phyloP scores from a whole-genome alignment of 2,113 vertebrate genomes.

The Paraplagusia blochii region DNA sequence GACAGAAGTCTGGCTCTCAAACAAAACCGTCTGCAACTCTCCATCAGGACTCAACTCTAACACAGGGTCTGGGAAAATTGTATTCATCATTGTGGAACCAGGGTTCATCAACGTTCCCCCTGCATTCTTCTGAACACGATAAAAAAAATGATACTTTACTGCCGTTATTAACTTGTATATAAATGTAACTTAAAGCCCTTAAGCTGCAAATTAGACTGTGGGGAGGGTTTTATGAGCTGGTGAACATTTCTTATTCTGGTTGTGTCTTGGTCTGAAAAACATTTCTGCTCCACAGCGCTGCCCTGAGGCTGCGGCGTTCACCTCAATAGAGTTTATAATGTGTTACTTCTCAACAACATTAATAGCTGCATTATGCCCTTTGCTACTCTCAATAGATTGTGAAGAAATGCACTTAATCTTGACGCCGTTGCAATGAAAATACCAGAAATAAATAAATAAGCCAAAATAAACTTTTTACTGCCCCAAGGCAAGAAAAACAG shows the following conservation, averaged over 20 bases:
- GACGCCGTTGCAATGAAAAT: not conserved
- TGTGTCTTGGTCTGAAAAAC: slow-evolving; percentile 60
- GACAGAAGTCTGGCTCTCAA: not conserved
- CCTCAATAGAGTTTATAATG: slow-evolving; percentile 9
- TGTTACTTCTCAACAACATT: not conserved
- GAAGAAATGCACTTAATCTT: not conserved
- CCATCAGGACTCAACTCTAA: not conserved
- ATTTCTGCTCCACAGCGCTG: slow-evolving; percentile 47
- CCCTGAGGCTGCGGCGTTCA: slow-evolving; percentile 28
- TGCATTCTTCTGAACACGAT: no score
- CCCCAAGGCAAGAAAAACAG: not conserved
- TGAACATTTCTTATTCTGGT: slow-evolving; percentile 54
- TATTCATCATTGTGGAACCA: not conserved
- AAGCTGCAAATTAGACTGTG: slow-evolving; percentile 50
- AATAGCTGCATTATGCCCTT: not conserved
- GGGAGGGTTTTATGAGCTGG: slow-evolving; percentile 39
- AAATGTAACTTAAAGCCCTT: slow-evolving; percentile 57
- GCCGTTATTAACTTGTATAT: slow-evolving; percentile 56
- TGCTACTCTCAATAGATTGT: not conserved
- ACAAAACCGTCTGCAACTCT: not conserved
- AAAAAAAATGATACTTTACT: slow-evolving; percentile 39
- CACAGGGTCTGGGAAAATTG: not conserved
- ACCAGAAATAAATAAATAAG: no score
- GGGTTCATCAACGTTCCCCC: no score
- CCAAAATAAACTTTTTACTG: not conserved